phyloP scores from a whole-genome alignment of 2,113 vertebrate genomes.

The Prochilodus magdalenae region DNA sequence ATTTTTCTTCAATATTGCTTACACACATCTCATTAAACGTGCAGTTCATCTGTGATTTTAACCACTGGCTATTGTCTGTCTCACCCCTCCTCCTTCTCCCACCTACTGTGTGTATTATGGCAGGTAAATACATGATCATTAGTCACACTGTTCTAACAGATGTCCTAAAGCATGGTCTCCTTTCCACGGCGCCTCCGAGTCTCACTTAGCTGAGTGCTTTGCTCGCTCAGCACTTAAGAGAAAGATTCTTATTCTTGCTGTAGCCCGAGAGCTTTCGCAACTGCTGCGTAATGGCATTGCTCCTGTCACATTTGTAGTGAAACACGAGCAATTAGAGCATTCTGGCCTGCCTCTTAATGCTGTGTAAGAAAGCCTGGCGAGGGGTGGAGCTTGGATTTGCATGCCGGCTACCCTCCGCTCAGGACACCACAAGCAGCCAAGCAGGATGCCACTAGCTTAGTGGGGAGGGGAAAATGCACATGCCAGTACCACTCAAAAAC shows the following conservation, averaged over 20 bases:
- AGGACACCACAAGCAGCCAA: background rate
- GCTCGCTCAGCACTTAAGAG: constrained; percentile 1
- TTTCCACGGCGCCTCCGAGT: background rate
- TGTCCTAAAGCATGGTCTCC: constrained; percentile 13
- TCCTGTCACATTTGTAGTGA: constrained; percentile 33
- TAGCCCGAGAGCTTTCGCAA: background rate
- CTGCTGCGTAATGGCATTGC: constrained; percentile 21
- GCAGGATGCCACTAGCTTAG: constrained; percentile 2
- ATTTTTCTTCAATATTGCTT: too few relatives aligned
- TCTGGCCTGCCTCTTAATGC: constrained; percentile 7
- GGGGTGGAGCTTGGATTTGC: background rate
- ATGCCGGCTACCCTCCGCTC: constrained; percentile 9
- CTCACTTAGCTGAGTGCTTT: background rate
- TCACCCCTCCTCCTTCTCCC: background rate
- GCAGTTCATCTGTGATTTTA: background rate
- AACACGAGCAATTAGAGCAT: constrained; percentile 36
- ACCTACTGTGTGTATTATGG: background rate
- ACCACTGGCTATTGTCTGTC: background rate
- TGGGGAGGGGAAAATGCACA: constrained; percentile 1
- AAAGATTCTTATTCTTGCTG: background rate
- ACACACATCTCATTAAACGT: too few relatives aligned
- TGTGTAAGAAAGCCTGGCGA: constrained; percentile 18
- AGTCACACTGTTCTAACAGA: constrained; percentile 20
- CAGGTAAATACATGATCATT: constrained; percentile 9
- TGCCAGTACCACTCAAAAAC: background rate